These are phyloP conservation scores for Pseudomyrmex concolor DNA, from an alignment of 1,140 invertebrate genomes.

Conservation along the genomic window DNA sequence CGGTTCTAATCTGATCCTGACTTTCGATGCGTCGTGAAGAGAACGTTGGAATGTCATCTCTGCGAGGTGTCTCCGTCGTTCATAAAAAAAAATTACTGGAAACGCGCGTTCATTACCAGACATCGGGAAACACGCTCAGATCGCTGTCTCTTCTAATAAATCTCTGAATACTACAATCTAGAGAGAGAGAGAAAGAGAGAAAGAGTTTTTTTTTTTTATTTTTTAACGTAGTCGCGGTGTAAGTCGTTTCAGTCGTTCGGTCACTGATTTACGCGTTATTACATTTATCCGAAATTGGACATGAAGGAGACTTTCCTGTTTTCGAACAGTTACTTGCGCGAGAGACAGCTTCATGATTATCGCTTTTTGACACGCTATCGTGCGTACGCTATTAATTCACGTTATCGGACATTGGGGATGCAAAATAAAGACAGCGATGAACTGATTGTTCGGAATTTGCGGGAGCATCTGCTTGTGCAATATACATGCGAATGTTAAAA, in stretches of 20 bases:
- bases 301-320: neutral
- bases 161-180: constrained; percentile 60
- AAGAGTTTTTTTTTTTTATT: neutral
- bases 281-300: constrained; percentile 18
- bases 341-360: constrained; percentile 64
- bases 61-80: constrained; percentile 65
- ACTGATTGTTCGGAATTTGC: neutral
- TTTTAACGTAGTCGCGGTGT: constrained; percentile 13
- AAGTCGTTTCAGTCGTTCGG: neutral
- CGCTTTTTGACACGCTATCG: constrained; percentile 73
- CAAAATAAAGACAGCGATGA: neutral
- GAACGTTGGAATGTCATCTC: constrained; percentile 75
- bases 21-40: constrained; percentile 75
- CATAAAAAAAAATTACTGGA: constrained; percentile 73
- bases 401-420: neutral
- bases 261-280: constrained; percentile 24
- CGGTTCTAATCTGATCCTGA: constrained; percentile 83
- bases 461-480: constrained; percentile 4
- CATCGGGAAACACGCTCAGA: constrained; percentile 13
- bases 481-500: neutral
- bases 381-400: constrained; percentile 6
- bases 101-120: constrained; percentile 62
- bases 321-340: neutral
- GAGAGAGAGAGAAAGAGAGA: constrained; percentile 12
- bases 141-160: constrained; percentile 61